Percentiles rank a stretch among this genome's conserved stretches.
These are phyloP conservation scores for Isotomurus palustris DNA, from an alignment of 2,888 invertebrate species.

Conservation along the genomic window DNA sequence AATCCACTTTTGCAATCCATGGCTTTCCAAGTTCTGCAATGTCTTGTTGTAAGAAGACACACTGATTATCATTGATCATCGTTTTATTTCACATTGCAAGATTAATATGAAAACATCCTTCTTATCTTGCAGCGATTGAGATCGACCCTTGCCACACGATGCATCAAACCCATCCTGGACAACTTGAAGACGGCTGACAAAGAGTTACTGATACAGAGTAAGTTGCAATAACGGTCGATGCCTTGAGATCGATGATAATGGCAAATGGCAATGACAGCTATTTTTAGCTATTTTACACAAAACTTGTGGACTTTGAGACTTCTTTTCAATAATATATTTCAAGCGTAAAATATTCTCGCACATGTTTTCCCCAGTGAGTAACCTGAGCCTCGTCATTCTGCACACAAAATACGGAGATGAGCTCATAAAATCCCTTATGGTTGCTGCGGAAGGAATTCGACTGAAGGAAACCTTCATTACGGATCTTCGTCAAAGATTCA, in stretches of 20 bases:
- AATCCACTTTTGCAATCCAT: slow-evolving; percentile 40
- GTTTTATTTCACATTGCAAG: neutral
- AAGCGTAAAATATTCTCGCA: neutral
- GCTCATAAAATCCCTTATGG: slow-evolving; percentile 28
- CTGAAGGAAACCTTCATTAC: slow-evolving; percentile 18
- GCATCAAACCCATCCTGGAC: slow-evolving; percentile 36
- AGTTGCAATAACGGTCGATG: too few species aligned
- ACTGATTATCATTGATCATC: neutral
- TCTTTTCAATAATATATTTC: neutral
- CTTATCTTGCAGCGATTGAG: slow-evolving; percentile 23
- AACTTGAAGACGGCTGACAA: slow-evolving; percentile 36
- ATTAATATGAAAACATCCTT: neutral
- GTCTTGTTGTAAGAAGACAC: slow-evolving; percentile 29
- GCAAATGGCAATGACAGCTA: neutral
- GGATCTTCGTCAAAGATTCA: slow-evolving; percentile 2
- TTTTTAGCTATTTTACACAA: neutral
- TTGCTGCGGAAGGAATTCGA: slow-evolving; percentile 24
- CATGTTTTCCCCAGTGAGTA: slow-evolving; percentile 27
- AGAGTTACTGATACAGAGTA: slow-evolving; percentile 37
- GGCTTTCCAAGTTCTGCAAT: slow-evolving; percentile 37
- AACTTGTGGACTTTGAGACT: neutral
- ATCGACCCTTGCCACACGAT: slow-evolving; percentile 26
- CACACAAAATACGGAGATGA: slow-evolving; percentile 31
- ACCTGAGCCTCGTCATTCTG: slow-evolving; percentile 33
- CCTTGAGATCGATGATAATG: too few species aligned